Evolutionary conservation across 2,113 vertebrate genomes (phyloP).

Genomic region (Oryzias melastigma): DNA sequence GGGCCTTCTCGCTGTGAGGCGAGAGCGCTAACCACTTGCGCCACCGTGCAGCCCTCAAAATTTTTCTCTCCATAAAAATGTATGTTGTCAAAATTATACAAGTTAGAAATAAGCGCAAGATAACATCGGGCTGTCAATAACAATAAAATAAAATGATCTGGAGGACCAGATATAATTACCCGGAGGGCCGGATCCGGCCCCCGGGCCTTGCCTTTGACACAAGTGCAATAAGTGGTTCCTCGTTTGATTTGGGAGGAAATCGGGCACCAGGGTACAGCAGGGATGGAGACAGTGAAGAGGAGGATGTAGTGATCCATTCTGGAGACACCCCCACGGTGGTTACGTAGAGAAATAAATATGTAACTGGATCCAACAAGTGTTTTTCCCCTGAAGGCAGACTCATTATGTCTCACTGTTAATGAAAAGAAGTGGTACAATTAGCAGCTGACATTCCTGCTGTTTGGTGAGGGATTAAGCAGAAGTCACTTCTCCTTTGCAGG

Average conservation of each 20-base stretch:
- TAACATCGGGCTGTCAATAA: no score
- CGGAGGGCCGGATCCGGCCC: no score
- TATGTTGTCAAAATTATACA: no score
- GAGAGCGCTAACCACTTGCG: no score
- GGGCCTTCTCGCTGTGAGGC: no score
- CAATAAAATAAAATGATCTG: no score
- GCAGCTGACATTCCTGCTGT: conserved; percentile 12
- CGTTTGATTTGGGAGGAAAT: conserved; percentile 42
- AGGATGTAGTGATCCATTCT: conserved; percentile 52
- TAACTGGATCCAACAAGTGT: conserved; percentile 25
- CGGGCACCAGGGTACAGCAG: conserved; percentile 40
- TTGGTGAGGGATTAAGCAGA: conserved; percentile 7
- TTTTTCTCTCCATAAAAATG: no score
- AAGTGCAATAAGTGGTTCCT: conserved; percentile 54
- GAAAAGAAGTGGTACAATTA: conserved; percentile 18
- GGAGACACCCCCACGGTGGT: conserved; percentile 22
- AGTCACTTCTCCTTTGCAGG: conserved; percentile 13
- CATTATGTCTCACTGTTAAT: conserved; percentile 33
- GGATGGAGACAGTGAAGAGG: conserved; percentile 31
- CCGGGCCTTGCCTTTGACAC: no score
- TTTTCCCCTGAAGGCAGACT: conserved; percentile 25
- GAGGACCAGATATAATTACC: no score
- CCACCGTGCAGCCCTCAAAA: no score
- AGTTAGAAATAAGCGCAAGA: no score
- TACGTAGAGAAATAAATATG: conserved; percentile 57